Evolutionary conservation across 2,888 invertebrate species (phyloP).

Genomic region (Meiosimyza decipiens): DNA sequence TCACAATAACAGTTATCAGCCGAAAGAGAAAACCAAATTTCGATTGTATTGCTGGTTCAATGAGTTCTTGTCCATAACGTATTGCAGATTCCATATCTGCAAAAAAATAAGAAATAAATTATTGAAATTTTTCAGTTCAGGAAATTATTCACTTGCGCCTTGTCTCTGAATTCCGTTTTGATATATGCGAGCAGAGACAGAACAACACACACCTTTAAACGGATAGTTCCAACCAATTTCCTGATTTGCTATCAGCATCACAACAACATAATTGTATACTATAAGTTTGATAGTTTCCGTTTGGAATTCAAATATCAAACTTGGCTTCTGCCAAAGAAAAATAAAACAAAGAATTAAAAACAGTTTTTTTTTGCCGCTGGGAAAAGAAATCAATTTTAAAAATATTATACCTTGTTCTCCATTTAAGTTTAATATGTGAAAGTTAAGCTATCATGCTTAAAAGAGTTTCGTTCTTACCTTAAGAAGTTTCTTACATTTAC

Average conservation of each 20-base stretch:
- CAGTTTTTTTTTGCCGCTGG: background rate
- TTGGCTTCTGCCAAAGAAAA: constrained; percentile 34
- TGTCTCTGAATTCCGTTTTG: background rate
- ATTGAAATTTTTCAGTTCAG: background rate
- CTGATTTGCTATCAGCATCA: constrained; percentile 49
- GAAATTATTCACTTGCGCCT: constrained; percentile 7
- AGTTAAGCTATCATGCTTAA: no score
- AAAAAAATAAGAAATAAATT: constrained; percentile 8
- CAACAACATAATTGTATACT: constrained; percentile 50
- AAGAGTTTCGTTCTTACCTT: background rate
- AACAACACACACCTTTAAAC: constrained; percentile 44
- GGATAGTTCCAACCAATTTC: constrained; percentile 49
- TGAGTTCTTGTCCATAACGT: constrained; percentile 48
- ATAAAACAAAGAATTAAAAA: background rate
- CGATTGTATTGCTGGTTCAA: constrained; percentile 45
- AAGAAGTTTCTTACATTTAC: constrained; percentile 14
- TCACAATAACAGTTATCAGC: constrained; percentile 46
- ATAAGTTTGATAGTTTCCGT: constrained; percentile 47
- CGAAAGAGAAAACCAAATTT: constrained; percentile 52
- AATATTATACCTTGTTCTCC: background rate
- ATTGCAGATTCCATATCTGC: constrained; percentile 47
- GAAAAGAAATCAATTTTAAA: background rate
- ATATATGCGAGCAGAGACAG: background rate
- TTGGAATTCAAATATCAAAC: constrained; percentile 45
- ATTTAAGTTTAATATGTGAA: no score